These are phyloP conservation scores for Tanypteryx hageni DNA, from an alignment of 2,888 invertebrate genomes.

Conservation along the genomic window DNA sequence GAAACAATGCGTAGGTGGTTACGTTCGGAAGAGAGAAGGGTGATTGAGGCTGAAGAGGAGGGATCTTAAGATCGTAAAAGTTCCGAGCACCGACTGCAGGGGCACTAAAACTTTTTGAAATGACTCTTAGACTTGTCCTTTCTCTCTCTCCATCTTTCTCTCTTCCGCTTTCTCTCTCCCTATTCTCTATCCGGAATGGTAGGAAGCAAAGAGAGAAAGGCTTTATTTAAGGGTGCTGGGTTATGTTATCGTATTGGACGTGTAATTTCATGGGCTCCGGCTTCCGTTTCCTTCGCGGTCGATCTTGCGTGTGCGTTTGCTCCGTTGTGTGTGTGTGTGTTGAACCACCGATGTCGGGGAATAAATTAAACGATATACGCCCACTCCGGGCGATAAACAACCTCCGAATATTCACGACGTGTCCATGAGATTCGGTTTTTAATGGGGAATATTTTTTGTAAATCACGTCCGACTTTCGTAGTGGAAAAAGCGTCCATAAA, in stretches of 20 bases:
- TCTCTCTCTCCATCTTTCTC: constrained; percentile 13
- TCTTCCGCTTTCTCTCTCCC: background rate
- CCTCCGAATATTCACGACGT: background rate
- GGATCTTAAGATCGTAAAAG: constrained; percentile 39
- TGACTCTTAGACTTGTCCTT: constrained; percentile 55
- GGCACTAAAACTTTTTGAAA: constrained; percentile 62
- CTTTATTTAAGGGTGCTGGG: background rate
- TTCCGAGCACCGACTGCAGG: constrained; percentile 47
- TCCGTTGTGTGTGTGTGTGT: background rate
- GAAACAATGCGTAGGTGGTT: constrained; percentile 61
- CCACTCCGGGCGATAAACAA: background rate
- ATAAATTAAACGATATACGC: constrained; percentile 35
- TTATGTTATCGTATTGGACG: constrained; percentile 25
- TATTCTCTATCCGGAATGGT: background rate
- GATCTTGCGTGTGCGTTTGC: background rate
- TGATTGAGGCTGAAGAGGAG: constrained; percentile 11
- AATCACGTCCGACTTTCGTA: background rate
- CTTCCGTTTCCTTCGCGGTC: background rate
- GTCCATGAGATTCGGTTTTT: background rate
- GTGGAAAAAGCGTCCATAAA: background rate
- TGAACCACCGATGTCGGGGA: background rate
- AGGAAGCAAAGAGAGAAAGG: background rate
- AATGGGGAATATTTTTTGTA: background rate
- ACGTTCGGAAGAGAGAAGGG: constrained; percentile 38
- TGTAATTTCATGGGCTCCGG: background rate